A percentile compares a stretch with the other conserved stretches of the same genome.
Evolutionary conservation across 2,888 invertebrate genomes (phyloP).

Genomic region (Crematogaster levior): DNA sequence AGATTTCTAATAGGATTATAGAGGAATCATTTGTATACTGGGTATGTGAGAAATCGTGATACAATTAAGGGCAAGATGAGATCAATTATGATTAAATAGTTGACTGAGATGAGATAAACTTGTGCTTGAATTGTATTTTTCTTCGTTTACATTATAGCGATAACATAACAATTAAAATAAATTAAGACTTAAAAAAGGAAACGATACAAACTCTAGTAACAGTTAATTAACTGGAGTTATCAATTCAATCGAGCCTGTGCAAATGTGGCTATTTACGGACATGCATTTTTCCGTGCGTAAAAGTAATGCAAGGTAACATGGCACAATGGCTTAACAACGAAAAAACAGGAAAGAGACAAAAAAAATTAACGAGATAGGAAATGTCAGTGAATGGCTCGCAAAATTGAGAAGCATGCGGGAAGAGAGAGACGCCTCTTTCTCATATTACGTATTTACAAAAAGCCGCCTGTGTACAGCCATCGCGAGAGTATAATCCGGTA

Average conservation of each 20-base stretch:
- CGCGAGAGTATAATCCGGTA: slow-evolving; percentile 41
- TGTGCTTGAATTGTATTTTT: slow-evolving; percentile 7
- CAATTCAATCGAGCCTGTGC: slow-evolving; percentile 24
- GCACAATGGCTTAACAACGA: slow-evolving; percentile 70
- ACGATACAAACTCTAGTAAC: background rate
- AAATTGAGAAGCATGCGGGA: background rate
- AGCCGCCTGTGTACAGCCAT: slow-evolving; percentile 59
- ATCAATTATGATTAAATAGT: slow-evolving; percentile 24
- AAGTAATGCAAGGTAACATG: slow-evolving; percentile 67
- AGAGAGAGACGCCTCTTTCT: slow-evolving; percentile 43
- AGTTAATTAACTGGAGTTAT: slow-evolving; percentile 1
- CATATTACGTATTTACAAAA: slow-evolving; percentile 69
- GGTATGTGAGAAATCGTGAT: background rate
- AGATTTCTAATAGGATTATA: background rate
- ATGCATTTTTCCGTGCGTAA: slow-evolving; percentile 54
- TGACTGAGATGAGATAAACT: background rate
- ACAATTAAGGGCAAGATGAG: slow-evolving; percentile 2
- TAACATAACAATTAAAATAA: slow-evolving; percentile 23
- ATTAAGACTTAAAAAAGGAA: background rate
- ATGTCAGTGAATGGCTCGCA: slow-evolving; percentile 1
- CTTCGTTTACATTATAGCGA: background rate
- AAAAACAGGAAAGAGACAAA: background rate
- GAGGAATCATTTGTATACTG: background rate
- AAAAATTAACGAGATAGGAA: slow-evolving; percentile 5
- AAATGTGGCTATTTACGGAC: slow-evolving; percentile 5